Conservation (phyloP, 2,888 invertebrate species). For the Brachynemurus nebulosus region DNA sequence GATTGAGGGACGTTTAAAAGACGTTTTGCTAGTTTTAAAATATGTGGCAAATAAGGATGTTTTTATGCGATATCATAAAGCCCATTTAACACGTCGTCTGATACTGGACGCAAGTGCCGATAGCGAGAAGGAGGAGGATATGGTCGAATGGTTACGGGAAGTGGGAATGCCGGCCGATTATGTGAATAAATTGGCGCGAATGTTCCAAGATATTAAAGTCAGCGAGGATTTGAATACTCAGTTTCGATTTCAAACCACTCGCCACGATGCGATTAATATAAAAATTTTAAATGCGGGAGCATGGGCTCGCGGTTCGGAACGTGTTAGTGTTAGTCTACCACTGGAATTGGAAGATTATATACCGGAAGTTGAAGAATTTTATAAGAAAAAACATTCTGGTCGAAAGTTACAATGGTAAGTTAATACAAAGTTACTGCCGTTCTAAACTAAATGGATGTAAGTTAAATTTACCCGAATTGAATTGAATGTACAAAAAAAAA, state of each 20-base stretch:
- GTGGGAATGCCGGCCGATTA: slow-evolving; percentile 99
- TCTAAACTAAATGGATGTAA: background rate
- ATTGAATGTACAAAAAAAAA: too few relatives aligned
- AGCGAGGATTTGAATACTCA: slow-evolving; percentile 93
- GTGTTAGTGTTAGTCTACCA: slow-evolving; percentile 90
- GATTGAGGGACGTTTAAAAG: slow-evolving; percentile 83
- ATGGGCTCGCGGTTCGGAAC: slow-evolving; percentile 91
- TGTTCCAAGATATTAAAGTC: slow-evolving; percentile 97
- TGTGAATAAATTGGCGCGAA: slow-evolving; percentile 93
- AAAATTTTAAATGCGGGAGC: slow-evolving; percentile 98
- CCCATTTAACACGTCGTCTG: slow-evolving; percentile 86
- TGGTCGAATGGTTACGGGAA: slow-evolving; percentile 96
- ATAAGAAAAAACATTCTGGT: slow-evolving; percentile 93
- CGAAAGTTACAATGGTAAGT: slow-evolving; percentile 97
- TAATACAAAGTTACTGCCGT: too few relatives aligned
- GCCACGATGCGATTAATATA: slow-evolving; percentile 85
- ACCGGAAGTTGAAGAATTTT: slow-evolving; percentile 98
- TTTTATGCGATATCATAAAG: slow-evolving; percentile 99
- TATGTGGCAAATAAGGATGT: slow-evolving; percentile 99
- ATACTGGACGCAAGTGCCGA: slow-evolving; percentile 98
- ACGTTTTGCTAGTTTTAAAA: slow-evolving; percentile 92
- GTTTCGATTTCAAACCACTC: slow-evolving; percentile 70
- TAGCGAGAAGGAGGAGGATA: slow-evolving; percentile 98
- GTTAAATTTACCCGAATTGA: too few relatives aligned
- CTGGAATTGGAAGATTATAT: slow-evolving; percentile 97